Percentiles rank a stretch among this genome's conserved stretches.
phyloP scores from a whole-genome alignment of 1,140 invertebrate species.

The Caerostris darwini region DNA sequence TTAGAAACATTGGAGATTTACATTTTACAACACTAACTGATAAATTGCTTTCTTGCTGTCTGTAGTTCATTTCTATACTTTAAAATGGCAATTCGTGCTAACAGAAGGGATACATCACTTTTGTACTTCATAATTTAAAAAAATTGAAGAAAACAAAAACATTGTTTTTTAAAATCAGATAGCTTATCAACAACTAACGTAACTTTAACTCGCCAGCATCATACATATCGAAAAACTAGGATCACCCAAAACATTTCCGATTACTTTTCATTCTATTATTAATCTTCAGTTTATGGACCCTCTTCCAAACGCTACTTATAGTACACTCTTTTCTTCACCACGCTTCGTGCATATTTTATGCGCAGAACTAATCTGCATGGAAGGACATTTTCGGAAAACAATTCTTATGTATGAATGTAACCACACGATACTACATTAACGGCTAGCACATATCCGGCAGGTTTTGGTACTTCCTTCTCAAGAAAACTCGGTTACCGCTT shows the following conservation, averaged over 20 bases:
- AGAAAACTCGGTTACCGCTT: not conserved
- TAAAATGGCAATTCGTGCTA: too few species aligned
- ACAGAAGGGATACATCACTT: too few species aligned
- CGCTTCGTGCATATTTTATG: slow-evolving; percentile 34
- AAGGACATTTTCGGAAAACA: not conserved
- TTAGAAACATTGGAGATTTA: too few species aligned
- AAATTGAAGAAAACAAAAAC: too few species aligned
- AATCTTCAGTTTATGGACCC: not conserved
- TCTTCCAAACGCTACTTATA: not conserved
- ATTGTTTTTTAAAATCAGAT: too few species aligned
- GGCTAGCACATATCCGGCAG: slow-evolving; percentile 13
- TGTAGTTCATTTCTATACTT: too few species aligned
- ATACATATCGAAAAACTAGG: too few species aligned
- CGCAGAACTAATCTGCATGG: slow-evolving; percentile 9
- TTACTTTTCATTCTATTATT: not conserved
- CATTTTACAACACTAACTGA: too few species aligned
- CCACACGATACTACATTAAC: slow-evolving; percentile 17
- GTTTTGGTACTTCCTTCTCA: not conserved
- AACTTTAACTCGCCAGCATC: too few species aligned
- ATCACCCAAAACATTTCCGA: not conserved
- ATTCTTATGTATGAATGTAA: not conserved
- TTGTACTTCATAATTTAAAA: too few species aligned
- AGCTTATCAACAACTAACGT: too few species aligned
- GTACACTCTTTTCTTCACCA: not conserved
- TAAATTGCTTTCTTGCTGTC: too few species aligned